Evolutionary conservation across 2,797 vertebrate genomes (phyloP), one percentile per base, ranked within the genome.

Genomic region (Hoplostethus mediterraneus): DNA sequence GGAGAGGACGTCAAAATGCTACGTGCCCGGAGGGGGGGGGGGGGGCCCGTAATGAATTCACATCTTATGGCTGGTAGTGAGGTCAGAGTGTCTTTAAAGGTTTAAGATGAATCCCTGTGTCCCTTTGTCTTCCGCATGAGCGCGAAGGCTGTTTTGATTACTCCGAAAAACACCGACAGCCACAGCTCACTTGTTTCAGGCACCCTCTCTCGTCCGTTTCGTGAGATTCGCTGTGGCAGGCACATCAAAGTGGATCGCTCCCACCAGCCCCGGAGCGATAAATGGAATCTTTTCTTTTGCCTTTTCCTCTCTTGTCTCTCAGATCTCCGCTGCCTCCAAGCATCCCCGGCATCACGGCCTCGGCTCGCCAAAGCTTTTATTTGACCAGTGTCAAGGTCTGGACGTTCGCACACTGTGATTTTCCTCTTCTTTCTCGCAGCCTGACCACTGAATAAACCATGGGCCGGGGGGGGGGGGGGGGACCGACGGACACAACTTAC

Each of bases 191-290:
- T 80, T 53, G 65, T 89, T 80, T 80, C 73, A 68, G 67, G 62
- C 73, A 67, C 73, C 74, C 59, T 54, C 59, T 54, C 77, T 64
- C 45, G 69, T 83, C 69, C 72, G 63, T 83, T 82, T 69, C 75
- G 67, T 73, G 74, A 87, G 79, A 75, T 77, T 83, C 54, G 47
- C 75, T 60, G 74, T 80, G 73, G 83, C 84, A 88, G 84, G 69
- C 82, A 83, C 87, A 89, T 93, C 89, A 91, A 89, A 91, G 86
- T 71, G 63, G 69, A 86, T 79, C 88, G 64, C 69, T 84, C 77
- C 80, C 59, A 73, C 75, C 74, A 82, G 83, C 88, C 89, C 87
- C 79, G 67, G 6, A 83, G 87, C 79, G 53, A 81, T 60, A 78
- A 80, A 81, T 70, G 61, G 42, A 68, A 76, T 73, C 59, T 80